Base-by-base conservation (phyloP, 2,888 invertebrate species). In the Synanthedon formicaeformis region DNA sequence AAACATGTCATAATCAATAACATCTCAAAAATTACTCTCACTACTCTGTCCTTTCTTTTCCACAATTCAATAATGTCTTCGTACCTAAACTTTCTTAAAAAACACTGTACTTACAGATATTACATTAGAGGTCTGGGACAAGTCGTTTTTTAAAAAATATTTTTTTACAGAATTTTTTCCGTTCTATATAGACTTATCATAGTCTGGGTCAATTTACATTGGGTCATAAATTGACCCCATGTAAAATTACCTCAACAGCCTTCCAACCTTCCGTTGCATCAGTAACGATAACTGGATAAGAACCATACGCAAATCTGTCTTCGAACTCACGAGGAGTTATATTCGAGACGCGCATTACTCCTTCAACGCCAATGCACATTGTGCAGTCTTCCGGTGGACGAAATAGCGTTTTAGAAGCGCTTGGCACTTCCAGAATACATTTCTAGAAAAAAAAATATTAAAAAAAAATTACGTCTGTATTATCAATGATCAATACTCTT, bases 201-300 rank as follows among this genome's bases (percentile, higher is more conserved):
- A 34, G 1, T 2, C 34, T 34, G 8, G 45, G 13, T 10, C n/a
- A n/a, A n/a, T n/a, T n/a, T n/a, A n/a, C n/a, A n/a, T n/a, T 16
- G n/a, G 3, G 45, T 45, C 4, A 13, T 6, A 12, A 6, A 11
- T 12, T 5, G 2, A 1, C 23, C 23, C 5, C 1, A 23, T 23
- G 5, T 23, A 34, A 34, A 34, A 48, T 51, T 56, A 90, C 89
- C 57, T 90, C 69, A 13, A 91, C 76, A 0, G 97, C 97, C 40
- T 92, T 92, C 98, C 97, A 98, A 59, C 92, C 91, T 6, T 63
- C 69, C 14, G 93, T 93, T 0, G 93, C 97, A 75, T 97, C 98
- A 4, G 91, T 92, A 8, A 98, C 89, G 12, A 98, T 92, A 1
- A 97, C 94, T 0, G 98, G 98, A 5, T 89, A 88, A 0, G 93